phyloP scores from a whole-genome alignment of 23 tunicate species.

The Trididemnum nubilum region DNA sequence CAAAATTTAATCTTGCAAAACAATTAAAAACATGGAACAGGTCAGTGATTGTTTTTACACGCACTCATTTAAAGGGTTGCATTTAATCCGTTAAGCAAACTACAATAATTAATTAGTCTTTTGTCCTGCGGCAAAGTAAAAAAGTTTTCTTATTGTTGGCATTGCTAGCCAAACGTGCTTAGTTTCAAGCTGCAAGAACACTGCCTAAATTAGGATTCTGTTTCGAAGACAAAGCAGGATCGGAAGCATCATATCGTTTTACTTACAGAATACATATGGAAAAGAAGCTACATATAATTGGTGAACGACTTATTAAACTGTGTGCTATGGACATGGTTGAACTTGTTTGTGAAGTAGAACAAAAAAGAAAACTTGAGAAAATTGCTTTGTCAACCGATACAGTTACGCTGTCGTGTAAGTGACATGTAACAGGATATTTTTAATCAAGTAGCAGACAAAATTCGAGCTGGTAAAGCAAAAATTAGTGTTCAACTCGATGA shows the following conservation, averaged over 20 bases:
- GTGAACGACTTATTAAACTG: conserved; percentile 34
- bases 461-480: conserved; percentile 25
- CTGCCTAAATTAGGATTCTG: conserved; percentile 27
- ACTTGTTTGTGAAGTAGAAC: conserved; percentile 32
- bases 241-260: conserved; percentile 39
- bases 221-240: conserved; percentile 34
- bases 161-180: conserved; percentile 37
- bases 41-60: no score
- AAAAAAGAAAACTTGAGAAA: no score
- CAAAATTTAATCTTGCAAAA: no score
- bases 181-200: conserved; percentile 27
- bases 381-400: conserved; percentile 29
- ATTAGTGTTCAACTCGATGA: not conserved
- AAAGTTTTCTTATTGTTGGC: no score
- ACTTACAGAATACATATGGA: conserved; percentile 28
- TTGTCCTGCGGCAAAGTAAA: no score
- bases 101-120: no score
- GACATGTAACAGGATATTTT: conserved; percentile 26
- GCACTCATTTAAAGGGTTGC: no score
- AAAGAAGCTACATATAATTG: conserved; percentile 34
- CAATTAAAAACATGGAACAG: no score
- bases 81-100: no score
- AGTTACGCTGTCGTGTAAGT: conserved; percentile 24
- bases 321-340: conserved; percentile 33
- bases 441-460: conserved; percentile 20